These are phyloP conservation scores for Microctonus aethiopoides DNA, from an alignment of 2,888 invertebrate species.

Conservation along the genomic window DNA sequence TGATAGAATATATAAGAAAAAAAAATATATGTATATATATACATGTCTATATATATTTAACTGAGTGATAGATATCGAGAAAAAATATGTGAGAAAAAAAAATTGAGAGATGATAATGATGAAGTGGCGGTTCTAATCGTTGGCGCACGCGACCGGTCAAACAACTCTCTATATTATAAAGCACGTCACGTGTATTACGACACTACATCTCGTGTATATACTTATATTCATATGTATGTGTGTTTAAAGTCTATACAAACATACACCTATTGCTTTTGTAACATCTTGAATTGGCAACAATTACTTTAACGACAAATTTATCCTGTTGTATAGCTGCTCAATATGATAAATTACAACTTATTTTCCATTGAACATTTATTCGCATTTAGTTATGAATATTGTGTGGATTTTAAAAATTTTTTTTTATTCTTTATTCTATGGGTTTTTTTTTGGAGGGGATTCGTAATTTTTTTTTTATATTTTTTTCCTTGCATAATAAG, in stretches of 20 bases:
- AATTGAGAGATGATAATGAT: background rate
- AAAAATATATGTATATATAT: background rate
- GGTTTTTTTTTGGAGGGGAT: no score
- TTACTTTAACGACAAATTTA: background rate
- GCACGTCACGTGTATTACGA: background rate
- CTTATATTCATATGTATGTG: no score
- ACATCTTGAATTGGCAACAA: background rate
- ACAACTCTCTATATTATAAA: conserved; percentile 8
- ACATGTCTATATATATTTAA: background rate
- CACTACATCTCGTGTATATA: no score
- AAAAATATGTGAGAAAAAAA: background rate
- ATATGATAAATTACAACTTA: background rate
- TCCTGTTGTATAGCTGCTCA: background rate
- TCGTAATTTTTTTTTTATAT: background rate
- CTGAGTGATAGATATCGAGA: background rate
- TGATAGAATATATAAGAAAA: background rate
- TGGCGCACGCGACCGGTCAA: background rate
- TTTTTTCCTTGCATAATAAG: background rate
- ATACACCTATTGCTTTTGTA: background rate
- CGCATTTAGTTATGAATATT: background rate
- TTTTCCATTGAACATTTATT: background rate
- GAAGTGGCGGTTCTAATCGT: conserved; percentile 1
- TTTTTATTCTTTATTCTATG: background rate
- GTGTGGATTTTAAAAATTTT: background rate
- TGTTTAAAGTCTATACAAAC: no score